Conservation (phyloP, 2,113 vertebrate genomes). For the Machaerirhynchus nigripectus region DNA sequence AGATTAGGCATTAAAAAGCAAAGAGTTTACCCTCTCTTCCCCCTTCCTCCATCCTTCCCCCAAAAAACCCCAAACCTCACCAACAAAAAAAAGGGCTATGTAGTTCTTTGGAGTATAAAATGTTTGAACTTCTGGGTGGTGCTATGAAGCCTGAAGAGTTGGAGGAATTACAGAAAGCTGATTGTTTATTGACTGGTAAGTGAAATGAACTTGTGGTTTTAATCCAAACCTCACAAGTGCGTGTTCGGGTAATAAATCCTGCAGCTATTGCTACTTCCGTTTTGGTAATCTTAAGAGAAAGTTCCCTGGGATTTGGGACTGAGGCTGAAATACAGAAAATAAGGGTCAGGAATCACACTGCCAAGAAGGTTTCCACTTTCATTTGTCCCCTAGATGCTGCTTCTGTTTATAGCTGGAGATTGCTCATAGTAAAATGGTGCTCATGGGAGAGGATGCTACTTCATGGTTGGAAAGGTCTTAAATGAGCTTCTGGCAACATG, state of each 20-base stretch:
- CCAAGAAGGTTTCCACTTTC: not conserved
- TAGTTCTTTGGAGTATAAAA: not conserved
- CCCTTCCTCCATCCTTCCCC: accelerated
- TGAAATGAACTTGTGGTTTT: not conserved
- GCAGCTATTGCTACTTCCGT: not conserved
- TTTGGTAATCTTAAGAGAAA: not conserved
- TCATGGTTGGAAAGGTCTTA: not conserved
- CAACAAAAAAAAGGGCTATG: not conserved
- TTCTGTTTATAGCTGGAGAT: not conserved
- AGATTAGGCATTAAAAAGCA: not conserved
- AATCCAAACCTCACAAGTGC: not conserved
- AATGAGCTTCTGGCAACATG: accelerated
- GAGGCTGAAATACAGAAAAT: not conserved
- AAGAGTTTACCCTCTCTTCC: not conserved
- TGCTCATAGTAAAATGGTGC: not conserved
- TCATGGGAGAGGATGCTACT: not conserved
- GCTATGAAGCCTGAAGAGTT: not conserved
- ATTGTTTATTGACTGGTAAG: not conserved
- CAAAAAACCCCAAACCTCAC: not conserved
- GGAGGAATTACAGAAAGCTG: not conserved
- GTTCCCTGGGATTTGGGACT: not conserved
- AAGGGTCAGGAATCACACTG: not conserved
- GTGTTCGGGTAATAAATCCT: not conserved
- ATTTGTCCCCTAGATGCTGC: not conserved
- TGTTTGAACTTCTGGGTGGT: not conserved